Conservation (phyloP, 1,140 invertebrate species). For the Drosophila paulistorum region DNA sequence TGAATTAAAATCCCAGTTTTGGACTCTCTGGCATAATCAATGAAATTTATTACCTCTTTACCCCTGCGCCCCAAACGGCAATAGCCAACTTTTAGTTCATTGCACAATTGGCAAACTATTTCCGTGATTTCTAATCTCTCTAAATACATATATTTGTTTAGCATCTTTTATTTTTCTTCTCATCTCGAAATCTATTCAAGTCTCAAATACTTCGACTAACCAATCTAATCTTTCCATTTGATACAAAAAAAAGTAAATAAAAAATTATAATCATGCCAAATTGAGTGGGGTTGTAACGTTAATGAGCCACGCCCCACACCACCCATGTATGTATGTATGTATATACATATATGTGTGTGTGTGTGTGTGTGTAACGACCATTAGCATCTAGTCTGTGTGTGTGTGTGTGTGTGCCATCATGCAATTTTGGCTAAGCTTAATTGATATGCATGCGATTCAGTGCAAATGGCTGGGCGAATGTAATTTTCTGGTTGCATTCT, state of each 20-base stretch:
- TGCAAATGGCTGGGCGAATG: conserved; percentile 22
- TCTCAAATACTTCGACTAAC: conserved; percentile 72
- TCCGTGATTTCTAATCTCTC: conserved; percentile 37
- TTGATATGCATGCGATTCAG: conserved; percentile 36
- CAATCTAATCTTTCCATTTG: conserved; percentile 34
- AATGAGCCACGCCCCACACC: conserved; percentile 39
- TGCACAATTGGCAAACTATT: conserved; percentile 65
- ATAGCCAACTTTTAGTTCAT: conserved; percentile 40
- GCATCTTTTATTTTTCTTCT: conserved; percentile 28
- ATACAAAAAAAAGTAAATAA: too few relatives aligned
- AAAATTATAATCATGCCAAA: neutral
- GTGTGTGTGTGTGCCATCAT: conserved; percentile 9
- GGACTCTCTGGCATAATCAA: conserved; percentile 54
- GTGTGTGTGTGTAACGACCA: conserved; percentile 29
- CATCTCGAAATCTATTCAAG: conserved; percentile 37
- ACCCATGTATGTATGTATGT: conserved; percentile 11
- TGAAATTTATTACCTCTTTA: conserved; percentile 54
- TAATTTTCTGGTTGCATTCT: conserved; percentile 34
- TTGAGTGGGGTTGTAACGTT: conserved; percentile 34
- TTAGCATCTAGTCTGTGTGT: conserved; percentile 28
- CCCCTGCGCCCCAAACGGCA: neutral
- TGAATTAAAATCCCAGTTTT: conserved; percentile 67
- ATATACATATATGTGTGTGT: neutral
- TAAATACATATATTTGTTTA: neutral
- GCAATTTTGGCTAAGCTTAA: conserved; percentile 33